Evolutionary conservation across 2,888 invertebrate genomes (phyloP).

Genomic region (Nephrotoma guestfalica): DNA sequence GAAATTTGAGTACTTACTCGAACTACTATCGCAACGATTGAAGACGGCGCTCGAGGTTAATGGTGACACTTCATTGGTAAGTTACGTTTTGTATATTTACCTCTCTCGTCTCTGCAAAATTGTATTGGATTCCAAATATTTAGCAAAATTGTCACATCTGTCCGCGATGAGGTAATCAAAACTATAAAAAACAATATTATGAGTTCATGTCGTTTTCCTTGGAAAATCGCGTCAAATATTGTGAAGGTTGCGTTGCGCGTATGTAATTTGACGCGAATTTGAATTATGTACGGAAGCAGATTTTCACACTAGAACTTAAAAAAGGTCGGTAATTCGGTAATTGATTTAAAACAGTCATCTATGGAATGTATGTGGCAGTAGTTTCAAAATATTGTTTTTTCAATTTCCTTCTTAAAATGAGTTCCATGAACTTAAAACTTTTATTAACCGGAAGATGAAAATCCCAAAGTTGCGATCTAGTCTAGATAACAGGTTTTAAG

Average conservation of each 20-base stretch:
- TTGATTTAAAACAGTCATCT: background rate
- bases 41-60: slow-evolving; percentile 33
- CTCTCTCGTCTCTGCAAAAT: background rate
- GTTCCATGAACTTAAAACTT: background rate
- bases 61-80: slow-evolving; percentile 33
- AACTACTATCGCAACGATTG: slow-evolving; percentile 30
- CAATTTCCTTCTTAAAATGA: background rate
- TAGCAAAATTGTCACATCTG: background rate
- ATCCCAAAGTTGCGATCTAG: background rate
- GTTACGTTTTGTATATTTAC: slow-evolving; percentile 14
- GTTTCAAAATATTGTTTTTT: too few species aligned
- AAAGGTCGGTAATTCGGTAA: background rate
- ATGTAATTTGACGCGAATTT: background rate
- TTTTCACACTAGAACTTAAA: background rate
- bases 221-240: background rate
- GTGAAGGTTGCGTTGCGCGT: background rate
- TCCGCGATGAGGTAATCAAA: background rate
- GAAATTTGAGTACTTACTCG: slow-evolving; percentile 32
- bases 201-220: background rate
- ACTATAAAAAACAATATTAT: background rate
- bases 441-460: too few species aligned
- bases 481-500: background rate
- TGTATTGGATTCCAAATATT: slow-evolving; percentile 1
- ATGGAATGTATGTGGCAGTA: background rate
- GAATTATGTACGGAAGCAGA: background rate